phyloP scores from a whole-genome alignment of 2,797 vertebrate genomes.

The Protosalanx chinensis region DNA sequence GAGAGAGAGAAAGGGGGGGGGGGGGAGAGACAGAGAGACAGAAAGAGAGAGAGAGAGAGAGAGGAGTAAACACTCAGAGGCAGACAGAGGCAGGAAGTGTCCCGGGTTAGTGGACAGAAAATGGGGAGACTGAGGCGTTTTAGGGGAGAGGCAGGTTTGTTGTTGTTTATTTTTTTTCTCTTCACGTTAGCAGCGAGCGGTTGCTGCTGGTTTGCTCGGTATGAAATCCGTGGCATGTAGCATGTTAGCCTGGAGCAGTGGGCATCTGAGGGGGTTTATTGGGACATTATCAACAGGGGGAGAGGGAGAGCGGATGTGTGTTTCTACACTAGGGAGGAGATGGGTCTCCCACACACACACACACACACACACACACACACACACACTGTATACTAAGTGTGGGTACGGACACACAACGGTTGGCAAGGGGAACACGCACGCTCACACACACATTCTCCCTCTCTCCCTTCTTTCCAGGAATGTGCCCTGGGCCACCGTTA shows the following conservation, averaged over 20 bases:
- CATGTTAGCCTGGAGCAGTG: too few species aligned
- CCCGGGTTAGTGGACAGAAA: too few species aligned
- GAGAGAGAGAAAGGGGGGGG: not conserved
- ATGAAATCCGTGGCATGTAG: too few species aligned
- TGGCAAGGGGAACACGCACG: not conserved
- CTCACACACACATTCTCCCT: constrained; percentile 8
- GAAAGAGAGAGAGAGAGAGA: too few species aligned
- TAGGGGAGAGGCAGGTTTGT: too few species aligned
- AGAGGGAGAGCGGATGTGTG: not conserved
- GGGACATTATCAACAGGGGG: too few species aligned
- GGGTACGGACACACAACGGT: too few species aligned
- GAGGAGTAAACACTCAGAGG: not conserved
- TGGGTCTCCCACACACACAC: not conserved
- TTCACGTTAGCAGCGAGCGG: not conserved
- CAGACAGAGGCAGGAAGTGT: not conserved
- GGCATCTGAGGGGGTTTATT: too few species aligned
- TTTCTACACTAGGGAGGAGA: not conserved
- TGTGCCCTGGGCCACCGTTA: constrained; percentile 50
- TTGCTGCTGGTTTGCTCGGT: not conserved
- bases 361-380: not conserved
- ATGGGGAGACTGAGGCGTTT: not conserved
- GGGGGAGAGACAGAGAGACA: too few species aligned
- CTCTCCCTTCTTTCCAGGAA: constrained; percentile 50
- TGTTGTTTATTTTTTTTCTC: too few species aligned
- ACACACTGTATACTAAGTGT: not conserved